Base-by-base conservation (phyloP, 2,888 invertebrate species). In the Drosophila nigritarsus region DNA sequence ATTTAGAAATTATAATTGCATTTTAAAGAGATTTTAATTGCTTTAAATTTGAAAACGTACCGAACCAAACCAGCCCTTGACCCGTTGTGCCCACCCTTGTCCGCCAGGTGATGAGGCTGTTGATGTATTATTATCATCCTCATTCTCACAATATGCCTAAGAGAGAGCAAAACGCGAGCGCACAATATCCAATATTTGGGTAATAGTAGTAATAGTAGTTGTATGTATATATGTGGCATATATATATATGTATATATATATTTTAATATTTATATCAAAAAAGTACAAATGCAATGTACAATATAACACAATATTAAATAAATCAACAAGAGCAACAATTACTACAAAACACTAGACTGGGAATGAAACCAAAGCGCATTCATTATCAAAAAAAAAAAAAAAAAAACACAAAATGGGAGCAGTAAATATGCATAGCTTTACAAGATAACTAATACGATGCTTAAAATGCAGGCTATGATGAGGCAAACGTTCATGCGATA, bases 41-140 rank as follows among this genome's bases (percentile, higher is more conserved):
- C 72, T 75, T 72, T 72, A 73, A 75, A 78, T 82, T 82, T 78
- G 75, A 85, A 87, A 94, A 95, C 95, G 94, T 95, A 95, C 95
- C 95, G 95, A 95, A 94, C 94, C 94, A 94, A 95, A 95, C 95
- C 95, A 95, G 94, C 95, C 94, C 94, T 95, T 95, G 94, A 95
- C 94, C 94, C 94, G 95, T 94, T 95, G 95, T 94, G 95, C 94
- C 95, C 96, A 95, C 95, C 96, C 94, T 92, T 94, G 95, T 94
- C 93, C 93, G 91, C 92, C 92, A 90, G 93, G 92, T 83, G 93
- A 92, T 92, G 93, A 92, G 91, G 92, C 92, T 91, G 93, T 92
- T 90, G 92, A 91, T 91, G 92, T 83, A 91, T 92, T 87, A 92
- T 91, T 89, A 91, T 92, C 91, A 92, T 92, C 92, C 87, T 92